These are phyloP conservation scores for Ochropacha duplaris DNA, from an alignment of 2,888 invertebrate genomes.

Conservation along the genomic window DNA sequence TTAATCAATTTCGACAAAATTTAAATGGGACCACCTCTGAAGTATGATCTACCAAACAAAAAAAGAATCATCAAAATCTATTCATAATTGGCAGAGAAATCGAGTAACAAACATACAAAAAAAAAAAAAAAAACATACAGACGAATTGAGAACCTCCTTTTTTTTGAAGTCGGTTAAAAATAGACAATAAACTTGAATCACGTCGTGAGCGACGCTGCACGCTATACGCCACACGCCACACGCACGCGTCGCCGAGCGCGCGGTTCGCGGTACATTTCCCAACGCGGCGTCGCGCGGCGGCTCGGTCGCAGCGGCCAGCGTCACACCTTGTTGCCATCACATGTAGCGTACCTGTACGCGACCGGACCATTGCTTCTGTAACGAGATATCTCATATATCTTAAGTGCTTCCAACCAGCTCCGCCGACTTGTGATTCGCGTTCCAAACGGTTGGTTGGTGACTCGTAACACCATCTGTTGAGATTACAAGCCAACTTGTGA, in stretches of 20 bases:
- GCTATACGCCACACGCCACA: not conserved
- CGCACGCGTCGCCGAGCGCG: constrained; percentile 18
- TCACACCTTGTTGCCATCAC: constrained; percentile 56
- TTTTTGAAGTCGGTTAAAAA: no score
- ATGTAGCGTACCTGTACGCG: constrained; percentile 36
- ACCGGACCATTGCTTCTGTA: constrained; percentile 10
- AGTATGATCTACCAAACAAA: no score
- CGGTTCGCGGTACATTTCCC: constrained; percentile 44
- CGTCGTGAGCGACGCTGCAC: constrained; percentile 16
- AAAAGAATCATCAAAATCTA: no score
- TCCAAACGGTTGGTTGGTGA: not conserved
- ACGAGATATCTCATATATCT: constrained; percentile 6
- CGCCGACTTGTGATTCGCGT: not conserved
- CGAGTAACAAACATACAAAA: no score
- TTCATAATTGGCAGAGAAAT: no score
- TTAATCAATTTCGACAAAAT: no score
- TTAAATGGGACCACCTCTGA: no score
- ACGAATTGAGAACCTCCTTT: no score
- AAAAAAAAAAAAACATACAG: no score
- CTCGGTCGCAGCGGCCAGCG: constrained; percentile 27
- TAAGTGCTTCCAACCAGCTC: not conserved
- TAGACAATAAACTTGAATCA: constrained; percentile 26
- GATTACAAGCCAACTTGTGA: not conserved
- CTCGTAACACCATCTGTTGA: not conserved
- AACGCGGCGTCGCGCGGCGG: constrained; percentile 13